Conservation (phyloP, 2,113 vertebrate species). For the Zapus hudsonius region DNA sequence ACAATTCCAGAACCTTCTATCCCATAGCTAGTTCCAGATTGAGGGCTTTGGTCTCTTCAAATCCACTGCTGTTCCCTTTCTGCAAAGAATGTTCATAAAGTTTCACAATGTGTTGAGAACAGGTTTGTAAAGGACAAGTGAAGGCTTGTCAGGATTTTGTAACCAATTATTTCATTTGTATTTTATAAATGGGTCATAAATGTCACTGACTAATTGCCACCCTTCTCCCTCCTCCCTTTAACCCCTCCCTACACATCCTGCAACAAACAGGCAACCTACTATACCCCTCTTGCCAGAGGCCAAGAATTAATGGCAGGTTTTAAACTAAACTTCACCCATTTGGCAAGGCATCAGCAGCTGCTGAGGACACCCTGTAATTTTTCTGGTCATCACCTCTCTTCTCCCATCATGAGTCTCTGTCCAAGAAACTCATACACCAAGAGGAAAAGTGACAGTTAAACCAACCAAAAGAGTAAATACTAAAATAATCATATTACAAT, state of each 20-base stretch:
- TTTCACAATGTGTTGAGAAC: constrained; percentile 61
- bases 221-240: neutral
- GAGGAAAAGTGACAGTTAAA: neutral
- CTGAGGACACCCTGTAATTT: neutral
- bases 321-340: constrained; percentile 66
- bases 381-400: constrained; percentile 10
- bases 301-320: constrained; percentile 52
- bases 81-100: neutral
- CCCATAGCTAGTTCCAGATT: neutral
- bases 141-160: constrained; percentile 58
- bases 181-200: constrained; percentile 76
- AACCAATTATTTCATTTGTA: constrained; percentile 77
- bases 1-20: neutral
- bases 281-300: constrained; percentile 48
- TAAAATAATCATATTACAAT: neutral
- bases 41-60: neutral
- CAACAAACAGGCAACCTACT: constrained; percentile 49
- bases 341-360: constrained; percentile 58
- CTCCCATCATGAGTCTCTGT: neutral
- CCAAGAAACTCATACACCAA: neutral
- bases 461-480: neutral
- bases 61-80: neutral
- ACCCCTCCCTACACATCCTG: neutral
- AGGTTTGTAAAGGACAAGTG: constrained; percentile 48
- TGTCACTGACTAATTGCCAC: constrained; percentile 66